Evolutionary conservation across 2,888 invertebrate species (phyloP).

Genomic region (Endomychus coccineus): DNA sequence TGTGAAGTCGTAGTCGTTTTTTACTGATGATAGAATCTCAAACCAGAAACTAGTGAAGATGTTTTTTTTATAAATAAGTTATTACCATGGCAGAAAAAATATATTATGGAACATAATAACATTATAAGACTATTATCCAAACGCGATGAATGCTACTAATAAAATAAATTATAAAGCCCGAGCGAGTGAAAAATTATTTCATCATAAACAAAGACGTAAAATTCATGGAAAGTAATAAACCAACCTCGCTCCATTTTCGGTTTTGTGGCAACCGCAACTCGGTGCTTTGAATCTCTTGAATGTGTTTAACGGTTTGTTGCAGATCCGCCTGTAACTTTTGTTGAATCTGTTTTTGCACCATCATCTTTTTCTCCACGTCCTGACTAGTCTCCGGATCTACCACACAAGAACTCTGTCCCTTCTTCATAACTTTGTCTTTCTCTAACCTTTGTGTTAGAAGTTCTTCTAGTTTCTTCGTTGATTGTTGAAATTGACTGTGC

Average conservation of each 20-base stretch:
- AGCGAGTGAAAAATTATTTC: too few relatives aligned
- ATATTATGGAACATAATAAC: too few relatives aligned
- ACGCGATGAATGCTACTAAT: too few relatives aligned
- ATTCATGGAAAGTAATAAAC: too few relatives aligned
- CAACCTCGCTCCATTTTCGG: conserved; percentile 42
- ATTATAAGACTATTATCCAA: too few relatives aligned
- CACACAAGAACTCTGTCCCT: conserved; percentile 29
- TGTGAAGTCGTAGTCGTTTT: too few relatives aligned
- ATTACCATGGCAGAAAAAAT: too few relatives aligned
- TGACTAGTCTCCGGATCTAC: conserved; percentile 35
- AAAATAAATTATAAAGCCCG: too few relatives aligned
- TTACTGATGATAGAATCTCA: too few relatives aligned
- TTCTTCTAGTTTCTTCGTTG: conserved; percentile 44
- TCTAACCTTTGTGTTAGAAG: conserved; percentile 41
- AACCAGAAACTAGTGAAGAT: too few relatives aligned
- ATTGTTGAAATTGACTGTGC: conserved; percentile 42
- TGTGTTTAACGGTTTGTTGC: conserved; percentile 45
- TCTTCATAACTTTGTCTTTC: conserved; percentile 34
- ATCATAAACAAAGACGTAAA: too few relatives aligned
- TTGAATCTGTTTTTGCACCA: conserved; percentile 43
- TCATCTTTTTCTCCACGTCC: conserved; percentile 40
- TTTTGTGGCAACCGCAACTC: conserved; percentile 44
- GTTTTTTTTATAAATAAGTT: too few relatives aligned
- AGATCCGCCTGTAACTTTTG: conserved; percentile 45
- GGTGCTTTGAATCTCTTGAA: conserved; percentile 45